Conservation (phyloP, 2,113 vertebrate genomes). For the Tympanuchus pallidicinctus region DNA sequence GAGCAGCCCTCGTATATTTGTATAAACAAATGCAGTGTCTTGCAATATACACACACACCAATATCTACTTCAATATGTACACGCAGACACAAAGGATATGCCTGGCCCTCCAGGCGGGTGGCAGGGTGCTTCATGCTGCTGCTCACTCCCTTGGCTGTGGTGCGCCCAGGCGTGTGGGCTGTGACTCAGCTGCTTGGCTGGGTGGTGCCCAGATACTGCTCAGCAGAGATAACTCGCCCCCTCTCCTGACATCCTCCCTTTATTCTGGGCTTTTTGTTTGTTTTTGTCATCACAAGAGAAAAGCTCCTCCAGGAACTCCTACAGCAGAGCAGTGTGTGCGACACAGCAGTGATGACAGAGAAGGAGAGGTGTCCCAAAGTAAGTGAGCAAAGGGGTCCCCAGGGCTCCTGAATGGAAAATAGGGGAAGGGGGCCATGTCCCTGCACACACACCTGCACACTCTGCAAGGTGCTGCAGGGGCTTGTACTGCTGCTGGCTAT, state of each 20-base stretch:
- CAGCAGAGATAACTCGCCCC: conserved; percentile 42
- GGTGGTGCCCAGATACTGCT: conserved; percentile 46
- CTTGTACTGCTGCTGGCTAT: background rate
- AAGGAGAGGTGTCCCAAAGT: conserved; percentile 63
- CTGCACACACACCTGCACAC: accelerated
- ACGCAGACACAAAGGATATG: background rate
- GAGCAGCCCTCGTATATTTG: background rate
- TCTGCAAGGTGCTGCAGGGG: background rate
- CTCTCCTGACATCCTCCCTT: conserved; percentile 39
- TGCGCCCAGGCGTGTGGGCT: accelerated
- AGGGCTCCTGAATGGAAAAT: background rate
- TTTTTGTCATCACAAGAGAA: background rate
- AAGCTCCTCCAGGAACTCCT: background rate
- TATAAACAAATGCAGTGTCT: background rate
- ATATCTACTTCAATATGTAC: background rate
- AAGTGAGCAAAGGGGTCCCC: background rate
- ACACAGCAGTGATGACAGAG: conserved; percentile 47
- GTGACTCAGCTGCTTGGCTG: conserved; percentile 67
- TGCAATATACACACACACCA: background rate
- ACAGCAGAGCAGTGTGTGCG: background rate
- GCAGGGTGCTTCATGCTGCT: accelerated
- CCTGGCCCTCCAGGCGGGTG: accelerated
- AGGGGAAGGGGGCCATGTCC: background rate
- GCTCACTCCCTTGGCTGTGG: too few relatives aligned
- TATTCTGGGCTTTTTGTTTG: conserved; percentile 65